Conservation (phyloP, 1,140 invertebrate species). For the Drosophila lacertosa region DNA sequence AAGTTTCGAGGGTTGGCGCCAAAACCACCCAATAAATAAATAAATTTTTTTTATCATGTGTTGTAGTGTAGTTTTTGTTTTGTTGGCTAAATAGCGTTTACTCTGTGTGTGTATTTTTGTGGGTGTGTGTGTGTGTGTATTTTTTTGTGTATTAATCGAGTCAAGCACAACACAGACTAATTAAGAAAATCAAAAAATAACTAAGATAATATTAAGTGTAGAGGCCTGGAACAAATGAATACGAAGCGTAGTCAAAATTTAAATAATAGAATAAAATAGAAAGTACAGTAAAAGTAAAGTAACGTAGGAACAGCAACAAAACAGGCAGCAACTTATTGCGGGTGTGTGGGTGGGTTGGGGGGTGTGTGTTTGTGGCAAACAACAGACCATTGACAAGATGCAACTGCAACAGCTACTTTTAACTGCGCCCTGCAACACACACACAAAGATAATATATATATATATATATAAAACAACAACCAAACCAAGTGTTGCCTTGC, state of each 20-base stretch:
- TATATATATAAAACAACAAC: conserved; percentile 13
- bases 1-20: conserved; percentile 7
- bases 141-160: conserved; percentile 25
- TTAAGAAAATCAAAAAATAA: conserved; percentile 20
- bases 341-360: background rate
- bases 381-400: conserved; percentile 19
- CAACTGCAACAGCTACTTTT: conserved; percentile 41
- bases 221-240: conserved; percentile 33
- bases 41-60: conserved; percentile 8
- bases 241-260: conserved; percentile 8
- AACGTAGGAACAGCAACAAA: conserved; percentile 26
- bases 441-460: conserved; percentile 13
- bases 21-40: conserved; percentile 32
- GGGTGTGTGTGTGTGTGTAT: background rate
- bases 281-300: conserved; percentile 1
- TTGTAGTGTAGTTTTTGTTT: conserved; percentile 7
- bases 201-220: conserved; percentile 26
- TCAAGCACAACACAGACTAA: conserved; percentile 20
- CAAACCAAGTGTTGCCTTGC: conserved; percentile 9
- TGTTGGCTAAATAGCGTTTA: conserved; percentile 18
- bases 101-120: background rate
- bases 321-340: conserved; percentile 19
- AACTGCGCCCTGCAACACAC: conserved; percentile 64
- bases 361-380: background rate
- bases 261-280: conserved; percentile 12